Evolutionary conservation across 2,888 invertebrate genomes (phyloP).

Genomic region (Pseudoips prasinana): DNA sequence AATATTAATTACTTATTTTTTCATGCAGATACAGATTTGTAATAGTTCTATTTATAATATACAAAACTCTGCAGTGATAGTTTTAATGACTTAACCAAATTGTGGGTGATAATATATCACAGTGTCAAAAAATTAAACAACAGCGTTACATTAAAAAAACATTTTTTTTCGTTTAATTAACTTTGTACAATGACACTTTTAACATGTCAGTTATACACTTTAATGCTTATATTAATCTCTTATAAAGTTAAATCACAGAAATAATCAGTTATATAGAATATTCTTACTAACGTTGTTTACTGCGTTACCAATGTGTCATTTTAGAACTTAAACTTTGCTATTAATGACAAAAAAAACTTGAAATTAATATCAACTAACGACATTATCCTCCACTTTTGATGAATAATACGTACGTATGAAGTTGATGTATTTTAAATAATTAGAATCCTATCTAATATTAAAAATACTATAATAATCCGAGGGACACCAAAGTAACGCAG

Average conservation of each 20-base stretch:
- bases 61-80: background rate
- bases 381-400: no score
- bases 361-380: no score
- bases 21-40: background rate
- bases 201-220: conserved; percentile 5
- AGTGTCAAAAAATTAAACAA: conserved; percentile 1
- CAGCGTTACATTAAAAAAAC: conserved; percentile 1
- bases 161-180: background rate
- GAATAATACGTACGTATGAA: no score
- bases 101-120: background rate
- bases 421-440: background rate
- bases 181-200: background rate
- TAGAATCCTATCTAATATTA: conserved; percentile 1
- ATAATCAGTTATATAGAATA: background rate
- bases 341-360: no score
- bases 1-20: background rate
- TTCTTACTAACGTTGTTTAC: no score
- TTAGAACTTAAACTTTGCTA: no score
- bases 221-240: conserved; percentile 5
- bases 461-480: conserved; percentile 4
- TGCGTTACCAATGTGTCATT: no score
- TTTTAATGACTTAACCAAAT: background rate
- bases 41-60: conserved; percentile 1
- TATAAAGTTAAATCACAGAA: conserved; percentile 4
- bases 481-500: conserved; percentile 6